These are phyloP conservation scores for Pelecanus crispus DNA, from an alignment of 2,113 vertebrate genomes.

Conservation along the genomic window DNA sequence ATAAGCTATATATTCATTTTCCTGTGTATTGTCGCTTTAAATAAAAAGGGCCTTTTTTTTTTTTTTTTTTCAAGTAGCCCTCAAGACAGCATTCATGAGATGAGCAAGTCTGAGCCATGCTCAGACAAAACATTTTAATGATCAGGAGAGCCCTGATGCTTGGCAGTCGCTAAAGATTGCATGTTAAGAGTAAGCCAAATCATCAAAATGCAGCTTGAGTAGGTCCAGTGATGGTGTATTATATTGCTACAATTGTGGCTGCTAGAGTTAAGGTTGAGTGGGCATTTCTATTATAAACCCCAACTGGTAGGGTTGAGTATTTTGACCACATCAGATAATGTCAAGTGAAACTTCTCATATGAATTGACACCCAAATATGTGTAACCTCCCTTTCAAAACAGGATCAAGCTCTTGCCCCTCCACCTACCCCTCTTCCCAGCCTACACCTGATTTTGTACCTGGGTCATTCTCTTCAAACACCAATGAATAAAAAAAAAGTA, in stretches of 20 bases:
- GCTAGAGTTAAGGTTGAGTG: slow-evolving; percentile 32
- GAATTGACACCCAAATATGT: not conserved
- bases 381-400: not conserved
- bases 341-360: slow-evolving; percentile 32
- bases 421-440: not conserved
- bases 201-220: slow-evolving; percentile 27
- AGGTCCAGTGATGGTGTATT: slow-evolving; percentile 9
- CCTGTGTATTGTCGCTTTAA: not conserved
- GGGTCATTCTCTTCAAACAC: not conserved
- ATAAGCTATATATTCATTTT: not conserved
- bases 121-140: slow-evolving; percentile 12
- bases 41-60: not conserved
- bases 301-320: not conserved
- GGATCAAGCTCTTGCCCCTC: not conserved
- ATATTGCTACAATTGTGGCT: not conserved
- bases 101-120: slow-evolving; percentile 6
- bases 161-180: not conserved
- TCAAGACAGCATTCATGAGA: not conserved
- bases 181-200: not conserved
- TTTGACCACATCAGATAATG: not conserved
- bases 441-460: not conserved
- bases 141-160: slow-evolving; percentile 9
- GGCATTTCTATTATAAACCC: slow-evolving; percentile 38
- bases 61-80: slow-evolving; percentile 18
- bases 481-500: not conserved